phyloP scores from a whole-genome alignment of 1,140 invertebrate genomes.

The Harpegnathos saltator region DNA sequence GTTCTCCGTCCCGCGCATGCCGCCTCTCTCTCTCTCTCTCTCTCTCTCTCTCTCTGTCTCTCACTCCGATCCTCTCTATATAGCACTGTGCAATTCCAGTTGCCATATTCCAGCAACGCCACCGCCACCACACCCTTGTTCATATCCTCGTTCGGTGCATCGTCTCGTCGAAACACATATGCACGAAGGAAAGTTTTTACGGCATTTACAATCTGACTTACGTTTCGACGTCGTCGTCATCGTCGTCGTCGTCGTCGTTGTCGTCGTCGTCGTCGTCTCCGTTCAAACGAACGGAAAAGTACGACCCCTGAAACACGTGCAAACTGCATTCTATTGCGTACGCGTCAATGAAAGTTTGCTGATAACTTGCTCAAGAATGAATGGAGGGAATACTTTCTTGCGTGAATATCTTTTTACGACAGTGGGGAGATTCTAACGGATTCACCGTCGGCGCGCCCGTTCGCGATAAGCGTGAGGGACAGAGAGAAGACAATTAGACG shows the following conservation, averaged over 20 bases:
- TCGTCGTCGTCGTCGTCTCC: conserved; percentile 4
- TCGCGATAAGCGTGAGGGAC: too few species aligned
- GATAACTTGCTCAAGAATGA: not conserved
- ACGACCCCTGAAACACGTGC: not conserved
- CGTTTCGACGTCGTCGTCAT: conserved; percentile 64
- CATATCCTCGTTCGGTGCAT: conserved; percentile 56
- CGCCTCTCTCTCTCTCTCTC: conserved; percentile 15
- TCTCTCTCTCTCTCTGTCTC: conserved; percentile 9
- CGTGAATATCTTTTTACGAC: not conserved
- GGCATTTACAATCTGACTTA: conserved; percentile 71
- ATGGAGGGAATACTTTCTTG: conserved; percentile 8
- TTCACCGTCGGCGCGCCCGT: too few species aligned
- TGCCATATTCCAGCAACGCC: conserved; percentile 74
- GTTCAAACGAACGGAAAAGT: conserved; percentile 7
- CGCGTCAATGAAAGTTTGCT: conserved; percentile 20
- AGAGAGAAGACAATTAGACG: too few species aligned
- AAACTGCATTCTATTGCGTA: conserved; percentile 34
- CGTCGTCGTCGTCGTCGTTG: conserved; percentile 10
- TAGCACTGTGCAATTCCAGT: conserved; percentile 71
- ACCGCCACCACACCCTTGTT: conserved; percentile 69
- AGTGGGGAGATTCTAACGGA: too few species aligned
- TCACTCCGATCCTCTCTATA: conserved; percentile 4
- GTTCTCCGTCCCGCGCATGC: conserved; percentile 14
- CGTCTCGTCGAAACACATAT: conserved; percentile 56
- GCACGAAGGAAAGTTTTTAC: conserved; percentile 71